Evolutionary conservation across 2,797 vertebrate genomes (phyloP).

Genomic region (Chloroceryle amazona): DNA sequence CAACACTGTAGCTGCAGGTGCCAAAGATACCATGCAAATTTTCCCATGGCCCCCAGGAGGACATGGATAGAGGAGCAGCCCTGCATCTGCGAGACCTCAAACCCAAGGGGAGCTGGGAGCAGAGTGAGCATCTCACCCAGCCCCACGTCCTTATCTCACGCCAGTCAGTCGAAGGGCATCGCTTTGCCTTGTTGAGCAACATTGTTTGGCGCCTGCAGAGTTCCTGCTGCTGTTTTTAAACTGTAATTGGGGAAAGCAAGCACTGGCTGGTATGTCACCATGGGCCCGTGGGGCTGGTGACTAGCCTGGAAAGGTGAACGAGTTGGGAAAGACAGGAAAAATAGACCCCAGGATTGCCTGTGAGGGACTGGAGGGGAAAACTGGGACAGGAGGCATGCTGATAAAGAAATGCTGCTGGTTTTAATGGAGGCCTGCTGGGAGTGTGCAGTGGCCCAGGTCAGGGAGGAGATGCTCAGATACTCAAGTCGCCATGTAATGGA

Average conservation of each 20-base stretch:
- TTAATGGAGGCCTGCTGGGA: neutral
- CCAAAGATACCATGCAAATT: neutral
- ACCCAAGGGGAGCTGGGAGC: accelerated
- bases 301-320: neutral
- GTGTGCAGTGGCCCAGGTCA: accelerated
- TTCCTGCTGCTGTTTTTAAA: neutral
- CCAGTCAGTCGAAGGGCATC: accelerated
- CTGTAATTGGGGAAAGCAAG: neutral
- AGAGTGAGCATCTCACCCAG: accelerated
- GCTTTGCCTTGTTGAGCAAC: neutral
- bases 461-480: neutral
- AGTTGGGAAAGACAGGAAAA: neutral
- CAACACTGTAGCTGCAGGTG: conserved; percentile 7
- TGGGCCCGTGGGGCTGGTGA: accelerated
- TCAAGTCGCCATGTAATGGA: neutral
- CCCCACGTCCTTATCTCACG: neutral
- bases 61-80: neutral
- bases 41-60: neutral
- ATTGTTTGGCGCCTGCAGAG: neutral
- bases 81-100: neutral
- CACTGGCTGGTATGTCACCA: accelerated
- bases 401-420: accelerated
- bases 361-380: neutral
- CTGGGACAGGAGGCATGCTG: neutral
- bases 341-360: neutral